Evolutionary conservation across 2,888 invertebrate species (phyloP).

Genomic region (Urechis unicinctus): DNA sequence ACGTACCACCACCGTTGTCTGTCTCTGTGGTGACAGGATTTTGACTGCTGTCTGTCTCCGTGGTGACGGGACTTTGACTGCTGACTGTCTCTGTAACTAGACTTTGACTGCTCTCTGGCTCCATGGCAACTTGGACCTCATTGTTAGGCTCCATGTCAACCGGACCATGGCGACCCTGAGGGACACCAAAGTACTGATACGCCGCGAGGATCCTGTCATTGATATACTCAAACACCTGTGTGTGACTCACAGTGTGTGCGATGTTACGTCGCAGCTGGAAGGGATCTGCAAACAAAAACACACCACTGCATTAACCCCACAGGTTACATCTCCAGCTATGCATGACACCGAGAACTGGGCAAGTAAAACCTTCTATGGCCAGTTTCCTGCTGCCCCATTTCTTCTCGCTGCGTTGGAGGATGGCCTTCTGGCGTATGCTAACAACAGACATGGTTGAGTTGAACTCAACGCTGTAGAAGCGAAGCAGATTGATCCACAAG

Average conservation of each 20-base stretch:
- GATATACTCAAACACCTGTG: slow-evolving; percentile 53
- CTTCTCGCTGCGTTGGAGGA: slow-evolving; percentile 53
- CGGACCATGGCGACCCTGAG: slow-evolving; percentile 44
- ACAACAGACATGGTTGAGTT: slow-evolving; percentile 53
- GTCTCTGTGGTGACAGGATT: too few species aligned
- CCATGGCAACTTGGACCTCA: background rate
- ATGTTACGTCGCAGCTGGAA: slow-evolving; percentile 52
- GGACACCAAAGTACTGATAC: slow-evolving; percentile 53
- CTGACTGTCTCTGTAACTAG: too few species aligned
- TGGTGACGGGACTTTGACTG: too few species aligned
- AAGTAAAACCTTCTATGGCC: slow-evolving; percentile 57
- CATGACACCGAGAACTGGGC: too few species aligned
- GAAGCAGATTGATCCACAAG: slow-evolving; percentile 54
- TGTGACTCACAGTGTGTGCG: slow-evolving; percentile 50
- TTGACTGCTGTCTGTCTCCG: too few species aligned
- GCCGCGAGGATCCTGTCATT: slow-evolving; percentile 51
- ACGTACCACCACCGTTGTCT: too few species aligned
- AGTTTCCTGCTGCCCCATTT: slow-evolving; percentile 55
- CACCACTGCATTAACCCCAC: too few species aligned
- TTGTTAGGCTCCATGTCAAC: slow-evolving; percentile 19
- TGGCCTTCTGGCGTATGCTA: slow-evolving; percentile 48
- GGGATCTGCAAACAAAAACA: slow-evolving; percentile 49
- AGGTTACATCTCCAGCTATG: too few species aligned
- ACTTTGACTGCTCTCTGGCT: too few species aligned
- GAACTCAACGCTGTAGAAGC: slow-evolving; percentile 55